phyloP scores from a whole-genome alignment of 53 echinoderm and acorn worm genomes.

The Zoroaster sp. region DNA sequence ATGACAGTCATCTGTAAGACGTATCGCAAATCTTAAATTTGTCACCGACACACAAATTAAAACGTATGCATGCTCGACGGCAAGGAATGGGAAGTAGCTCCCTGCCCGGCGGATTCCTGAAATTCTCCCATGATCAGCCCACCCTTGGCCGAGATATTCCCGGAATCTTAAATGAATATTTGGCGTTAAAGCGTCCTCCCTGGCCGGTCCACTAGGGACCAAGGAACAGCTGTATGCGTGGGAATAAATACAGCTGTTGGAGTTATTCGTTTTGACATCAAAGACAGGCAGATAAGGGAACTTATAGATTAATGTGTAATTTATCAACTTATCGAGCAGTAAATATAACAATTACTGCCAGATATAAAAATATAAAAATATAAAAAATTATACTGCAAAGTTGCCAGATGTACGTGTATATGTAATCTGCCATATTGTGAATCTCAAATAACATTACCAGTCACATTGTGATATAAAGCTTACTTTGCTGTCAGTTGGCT shows the following conservation, averaged over 20 bases:
- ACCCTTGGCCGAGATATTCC: constrained; percentile 26
- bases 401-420: no score
- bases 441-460: no score
- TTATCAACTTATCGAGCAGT: no score
- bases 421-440: no score
- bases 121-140: neutral
- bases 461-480: no score
- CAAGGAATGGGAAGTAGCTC: neutral
- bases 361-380: no score
- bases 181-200: neutral
- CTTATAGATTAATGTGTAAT: neutral
- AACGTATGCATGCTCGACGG: neutral
- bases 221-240: constrained; percentile 7
- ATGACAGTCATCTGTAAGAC: no score
- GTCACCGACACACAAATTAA: no score
- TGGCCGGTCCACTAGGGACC: neutral
- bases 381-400: no score
- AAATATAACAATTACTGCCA: no score
- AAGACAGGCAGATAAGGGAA: neutral
- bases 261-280: neutral
- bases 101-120: neutral
- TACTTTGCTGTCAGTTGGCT: no score
- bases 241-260: neutral
- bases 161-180: constrained; percentile 33
- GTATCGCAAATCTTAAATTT: no score